These are phyloP conservation scores for Pteropus rufus DNA, from an alignment of 2,797 vertebrate genomes.

Conservation along the genomic window DNA sequence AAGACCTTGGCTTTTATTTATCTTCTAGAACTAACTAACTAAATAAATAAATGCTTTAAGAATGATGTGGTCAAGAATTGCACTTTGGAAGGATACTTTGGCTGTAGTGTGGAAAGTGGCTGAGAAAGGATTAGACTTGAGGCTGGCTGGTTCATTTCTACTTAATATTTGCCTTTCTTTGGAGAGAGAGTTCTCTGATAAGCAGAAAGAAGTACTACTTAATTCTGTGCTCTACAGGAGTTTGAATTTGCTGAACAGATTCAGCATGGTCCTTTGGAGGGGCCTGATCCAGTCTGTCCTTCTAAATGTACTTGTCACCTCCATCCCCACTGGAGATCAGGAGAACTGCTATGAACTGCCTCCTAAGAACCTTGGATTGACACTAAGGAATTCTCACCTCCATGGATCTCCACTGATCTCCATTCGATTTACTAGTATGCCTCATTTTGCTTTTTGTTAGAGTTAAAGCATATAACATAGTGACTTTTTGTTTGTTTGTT, in stretches of 20 bases:
- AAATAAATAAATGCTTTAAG: neutral
- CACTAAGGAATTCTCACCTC: neutral
- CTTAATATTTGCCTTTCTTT: neutral
- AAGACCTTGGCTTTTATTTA: slow-evolving; percentile 3
- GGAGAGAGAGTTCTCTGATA: neutral
- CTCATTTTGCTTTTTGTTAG: neutral
- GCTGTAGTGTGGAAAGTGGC: neutral
- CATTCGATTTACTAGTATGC: neutral
- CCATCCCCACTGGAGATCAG: neutral
- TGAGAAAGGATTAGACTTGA: neutral
- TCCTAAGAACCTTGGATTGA: neutral
- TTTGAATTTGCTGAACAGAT: neutral
- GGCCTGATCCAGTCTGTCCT: neutral
- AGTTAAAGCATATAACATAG: slow-evolving; percentile 5
- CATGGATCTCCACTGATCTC: neutral
- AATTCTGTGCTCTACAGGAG: neutral
- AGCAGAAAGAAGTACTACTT: neutral
- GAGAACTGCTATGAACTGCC: neutral
- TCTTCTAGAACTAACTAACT: neutral
- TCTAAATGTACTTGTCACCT: neutral
- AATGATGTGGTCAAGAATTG: neutral
- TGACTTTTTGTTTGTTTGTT: neutral
- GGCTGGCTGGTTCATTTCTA: neutral
- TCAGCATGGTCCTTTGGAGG: neutral
- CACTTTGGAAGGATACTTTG: neutral